phyloP scores from a whole-genome alignment of 1,140 invertebrate genomes.

The Lepidurus apus region DNA sequence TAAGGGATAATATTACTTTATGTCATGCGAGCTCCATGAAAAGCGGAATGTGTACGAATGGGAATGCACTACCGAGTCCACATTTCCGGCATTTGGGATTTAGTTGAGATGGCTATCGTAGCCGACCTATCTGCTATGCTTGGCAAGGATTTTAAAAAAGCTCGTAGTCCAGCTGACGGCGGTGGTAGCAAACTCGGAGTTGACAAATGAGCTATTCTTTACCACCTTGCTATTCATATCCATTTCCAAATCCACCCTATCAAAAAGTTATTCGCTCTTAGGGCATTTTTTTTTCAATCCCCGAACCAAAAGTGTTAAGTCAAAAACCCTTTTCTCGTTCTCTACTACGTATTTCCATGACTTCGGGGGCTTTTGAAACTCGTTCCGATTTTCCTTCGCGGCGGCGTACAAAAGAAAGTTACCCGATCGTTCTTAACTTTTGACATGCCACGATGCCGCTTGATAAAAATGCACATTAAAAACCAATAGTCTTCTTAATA shows the following conservation, averaged over 20 bases:
- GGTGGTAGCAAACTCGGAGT: neutral
- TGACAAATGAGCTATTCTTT: neutral
- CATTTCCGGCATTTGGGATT: too few relatives aligned
- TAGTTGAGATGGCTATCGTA: too few relatives aligned
- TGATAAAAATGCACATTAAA: constrained; percentile 1
- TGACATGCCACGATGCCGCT: constrained; percentile 16
- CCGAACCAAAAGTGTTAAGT: too few relatives aligned
- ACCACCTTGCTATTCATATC: neutral
- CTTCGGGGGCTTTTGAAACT: neutral
- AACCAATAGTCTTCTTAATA: neutral
- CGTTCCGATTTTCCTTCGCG: neutral
- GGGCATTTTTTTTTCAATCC: too few relatives aligned
- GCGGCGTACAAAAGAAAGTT: neutral
- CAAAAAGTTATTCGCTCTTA: neutral
- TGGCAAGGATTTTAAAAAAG: too few relatives aligned
- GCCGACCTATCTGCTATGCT: too few relatives aligned
- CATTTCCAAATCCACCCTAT: neutral
- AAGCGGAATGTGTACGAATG: too few relatives aligned
- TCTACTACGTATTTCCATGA: neutral
- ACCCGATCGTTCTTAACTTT: neutral
- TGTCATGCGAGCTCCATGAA: too few relatives aligned
- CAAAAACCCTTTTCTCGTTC: neutral
- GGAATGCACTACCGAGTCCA: too few relatives aligned
- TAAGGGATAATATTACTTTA: too few relatives aligned
- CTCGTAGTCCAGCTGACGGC: constrained; percentile 2